Conservation (phyloP, 2,888 invertebrate genomes). For the Sinelater perroti region DNA sequence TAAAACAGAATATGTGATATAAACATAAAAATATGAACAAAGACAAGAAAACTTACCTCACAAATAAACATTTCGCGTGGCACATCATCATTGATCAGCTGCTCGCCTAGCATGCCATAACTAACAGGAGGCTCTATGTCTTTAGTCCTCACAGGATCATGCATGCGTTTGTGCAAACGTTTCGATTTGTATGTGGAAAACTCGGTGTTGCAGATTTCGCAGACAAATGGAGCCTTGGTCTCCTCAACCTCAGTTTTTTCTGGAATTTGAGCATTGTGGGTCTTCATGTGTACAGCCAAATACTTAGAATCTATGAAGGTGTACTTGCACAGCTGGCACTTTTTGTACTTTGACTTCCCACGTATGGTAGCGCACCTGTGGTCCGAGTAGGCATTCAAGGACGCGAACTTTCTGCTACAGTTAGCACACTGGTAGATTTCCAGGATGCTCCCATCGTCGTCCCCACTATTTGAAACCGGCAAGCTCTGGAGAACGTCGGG, state of each 20-base stretch:
- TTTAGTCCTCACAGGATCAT: conserved; percentile 71
- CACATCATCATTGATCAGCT: conserved; percentile 56
- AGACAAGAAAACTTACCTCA: conserved; percentile 34
- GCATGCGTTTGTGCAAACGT: conserved; percentile 77
- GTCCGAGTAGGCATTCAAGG: conserved; percentile 59
- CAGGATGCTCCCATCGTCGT: conserved; percentile 25
- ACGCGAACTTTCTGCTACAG: conserved; percentile 61
- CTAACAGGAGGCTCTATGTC: conserved; percentile 63
- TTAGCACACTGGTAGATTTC: conserved; percentile 62
- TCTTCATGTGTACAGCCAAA: conserved; percentile 69
- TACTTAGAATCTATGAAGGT: conserved; percentile 66
- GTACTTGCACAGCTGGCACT: conserved; percentile 63
- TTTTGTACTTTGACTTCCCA: conserved; percentile 43
- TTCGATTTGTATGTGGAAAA: conserved; percentile 74
- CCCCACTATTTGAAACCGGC: background rate
- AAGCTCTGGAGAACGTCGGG: background rate
- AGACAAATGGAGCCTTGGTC: conserved; percentile 61
- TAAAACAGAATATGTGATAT: conserved; percentile 3
- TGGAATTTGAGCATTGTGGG: conserved; percentile 59
- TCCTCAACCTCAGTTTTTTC: conserved; percentile 31
- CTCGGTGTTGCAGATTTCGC: conserved; percentile 72
- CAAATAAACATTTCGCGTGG: conserved; percentile 55
- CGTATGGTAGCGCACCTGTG: conserved; percentile 57
- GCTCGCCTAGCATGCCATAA: conserved; percentile 52
- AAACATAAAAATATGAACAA: background rate